These are phyloP conservation scores for Tenthredo notha DNA, from an alignment of 2,888 invertebrate genomes.

Conservation along the genomic window DNA sequence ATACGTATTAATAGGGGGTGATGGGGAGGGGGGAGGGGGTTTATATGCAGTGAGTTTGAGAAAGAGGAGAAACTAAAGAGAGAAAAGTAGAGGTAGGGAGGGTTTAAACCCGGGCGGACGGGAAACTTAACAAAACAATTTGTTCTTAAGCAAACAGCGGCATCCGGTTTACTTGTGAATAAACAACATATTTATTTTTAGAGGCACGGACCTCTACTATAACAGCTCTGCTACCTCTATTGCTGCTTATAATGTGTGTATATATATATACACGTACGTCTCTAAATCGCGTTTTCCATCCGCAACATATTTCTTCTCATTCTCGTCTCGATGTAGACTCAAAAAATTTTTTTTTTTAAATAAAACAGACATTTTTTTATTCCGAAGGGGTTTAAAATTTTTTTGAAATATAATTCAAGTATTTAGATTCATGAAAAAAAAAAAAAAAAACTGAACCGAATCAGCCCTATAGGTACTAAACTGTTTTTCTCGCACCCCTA, in stretches of 20 bases:
- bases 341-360: too few relatives aligned
- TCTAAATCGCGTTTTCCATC: background rate
- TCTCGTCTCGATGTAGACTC: too few relatives aligned
- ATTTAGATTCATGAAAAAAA: too few relatives aligned
- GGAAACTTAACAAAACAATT: slow-evolving; percentile 78
- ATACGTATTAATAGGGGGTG: background rate
- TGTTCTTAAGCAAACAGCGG: slow-evolving; percentile 78
- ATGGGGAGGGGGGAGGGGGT: too few relatives aligned
- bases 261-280: background rate
- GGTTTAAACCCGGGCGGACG: slow-evolving; percentile 59
- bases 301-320: too few relatives aligned
- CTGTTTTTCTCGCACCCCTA: background rate
- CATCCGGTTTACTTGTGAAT: slow-evolving; percentile 79
- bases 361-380: too few relatives aligned
- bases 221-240: background rate
- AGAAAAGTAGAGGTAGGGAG: slow-evolving; percentile 38
- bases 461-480: background rate
- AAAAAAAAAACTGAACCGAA: too few relatives aligned
- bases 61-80: slow-evolving; percentile 4
- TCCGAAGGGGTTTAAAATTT: too few relatives aligned
- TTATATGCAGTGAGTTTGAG: background rate
- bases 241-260: background rate
- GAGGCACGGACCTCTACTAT: slow-evolving; percentile 66
- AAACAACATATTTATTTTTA: slow-evolving; percentile 79
- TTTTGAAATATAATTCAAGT: too few relatives aligned